Evolutionary conservation across 1,140 invertebrate genomes (phyloP).

Genomic region (silkworm (Bombyx mori)): ASM3026992v2 NC_085112.1:5965501-5966000

Average conservation of each 20-base stretch:
- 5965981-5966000: slow-evolving; percentile 48
- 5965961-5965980: slow-evolving; percentile 43
- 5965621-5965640: too few relatives aligned
- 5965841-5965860: background rate
- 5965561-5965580: too few relatives aligned
- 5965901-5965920: slow-evolving; percentile 21
- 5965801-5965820: slow-evolving; percentile 30
- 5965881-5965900: slow-evolving; percentile 7
- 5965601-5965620: too few relatives aligned
- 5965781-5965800: slow-evolving; percentile 68
- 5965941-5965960: slow-evolving; percentile 49
- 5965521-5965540: too few relatives aligned
- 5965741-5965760: slow-evolving; percentile 63
- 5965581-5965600: too few relatives aligned
- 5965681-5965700: too few relatives aligned
- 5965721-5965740: slow-evolving; percentile 50
- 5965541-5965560: too few relatives aligned
- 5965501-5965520: too few relatives aligned
- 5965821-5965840: background rate
- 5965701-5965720: slow-evolving; percentile 15
- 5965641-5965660: too few relatives aligned
- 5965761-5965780: slow-evolving; percentile 73
- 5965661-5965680: too few relatives aligned
- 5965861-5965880: background rate
- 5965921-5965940: slow-evolving; percentile 38